Evolutionary conservation across 2,797 vertebrate genomes (phyloP), one percentile per base, ranked within the genome.

Genomic region (Glossophaga mutica): DNA sequence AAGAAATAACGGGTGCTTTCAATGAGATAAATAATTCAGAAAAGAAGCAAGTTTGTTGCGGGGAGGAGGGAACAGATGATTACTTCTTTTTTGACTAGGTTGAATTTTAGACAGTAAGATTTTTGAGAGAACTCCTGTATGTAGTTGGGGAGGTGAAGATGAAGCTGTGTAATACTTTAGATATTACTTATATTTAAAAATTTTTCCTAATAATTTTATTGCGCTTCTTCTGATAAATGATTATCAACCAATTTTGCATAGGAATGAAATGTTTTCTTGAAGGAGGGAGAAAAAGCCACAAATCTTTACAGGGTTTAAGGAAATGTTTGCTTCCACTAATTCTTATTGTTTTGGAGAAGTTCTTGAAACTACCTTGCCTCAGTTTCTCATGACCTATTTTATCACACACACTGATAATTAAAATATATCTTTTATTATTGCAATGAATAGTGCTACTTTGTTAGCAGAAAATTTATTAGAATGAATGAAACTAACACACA

Each of bases 291-390:
- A 94, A 86, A 32, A 26, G 22, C 11, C 46, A 76, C 65, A 90
- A 42, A 74, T 52, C 34, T 59, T 83, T 74, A 32, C 67, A 50
- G 59, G 16, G 5, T 70, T 87, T 93, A 14, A 44, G 19, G 42
- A 88, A 92, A 78, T 9, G 1, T 50, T 96, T 94, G 24, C 24
- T 67, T 57, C 39, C 42, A 39, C 59, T 74, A 62, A 71, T 83
- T 62, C 22, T 65, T 62, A 21, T 65, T 93, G 52, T 39, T 82
- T 93, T 90, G 11, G 22, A 32, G n/a, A 94, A 92, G 7, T 19
- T 86, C 62, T 93, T 97, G 6, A 93, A 83, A 96, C 29, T 18
- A 48, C 29, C 77, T 85, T 70, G 4, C 65, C 87, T 96, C 67
- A 55, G 29, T 94, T 95, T 95, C 70, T 85, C 8, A 65, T 68